These are phyloP conservation scores for Dermatophagoides farinae DNA, from an alignment of 1,140 invertebrate genomes.

Conservation along the genomic window DNA sequence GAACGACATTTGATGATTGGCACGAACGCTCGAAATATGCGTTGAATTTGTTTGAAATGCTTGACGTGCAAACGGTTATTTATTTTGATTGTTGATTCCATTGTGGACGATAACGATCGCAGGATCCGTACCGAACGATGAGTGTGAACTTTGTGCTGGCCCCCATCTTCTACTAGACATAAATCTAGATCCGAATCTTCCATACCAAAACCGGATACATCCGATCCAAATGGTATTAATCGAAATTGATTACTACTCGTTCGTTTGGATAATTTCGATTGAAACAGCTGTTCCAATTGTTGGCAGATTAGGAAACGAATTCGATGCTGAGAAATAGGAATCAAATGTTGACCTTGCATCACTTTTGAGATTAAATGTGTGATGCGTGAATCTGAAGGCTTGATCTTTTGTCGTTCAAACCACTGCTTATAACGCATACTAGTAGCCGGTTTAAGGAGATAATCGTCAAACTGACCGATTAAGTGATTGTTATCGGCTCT, in stretches of 20 bases:
- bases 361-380: background rate
- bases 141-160: background rate
- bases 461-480: background rate
- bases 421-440: background rate
- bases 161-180: background rate
- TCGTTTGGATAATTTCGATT: background rate
- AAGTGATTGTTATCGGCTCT: background rate
- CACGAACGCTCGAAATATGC: constrained; percentile 3
- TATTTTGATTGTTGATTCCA: background rate
- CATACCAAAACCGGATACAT: constrained; percentile 1
- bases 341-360: background rate
- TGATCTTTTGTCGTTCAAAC: background rate
- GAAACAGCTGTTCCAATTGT: background rate
- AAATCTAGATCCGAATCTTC: background rate
- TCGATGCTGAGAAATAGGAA: background rate
- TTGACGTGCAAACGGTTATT: background rate
- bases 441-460: background rate
- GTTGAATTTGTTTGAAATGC: background rate
- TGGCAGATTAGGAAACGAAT: background rate
- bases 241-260: background rate
- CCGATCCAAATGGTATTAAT: background rate
- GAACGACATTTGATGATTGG: constrained; percentile 4
- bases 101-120: background rate
- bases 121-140: background rate
- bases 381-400: background rate